Percentiles rank a stretch among this genome's conserved stretches.
Conservation (phyloP, 2,797 vertebrate genomes). For the Brotula barbata region DNA sequence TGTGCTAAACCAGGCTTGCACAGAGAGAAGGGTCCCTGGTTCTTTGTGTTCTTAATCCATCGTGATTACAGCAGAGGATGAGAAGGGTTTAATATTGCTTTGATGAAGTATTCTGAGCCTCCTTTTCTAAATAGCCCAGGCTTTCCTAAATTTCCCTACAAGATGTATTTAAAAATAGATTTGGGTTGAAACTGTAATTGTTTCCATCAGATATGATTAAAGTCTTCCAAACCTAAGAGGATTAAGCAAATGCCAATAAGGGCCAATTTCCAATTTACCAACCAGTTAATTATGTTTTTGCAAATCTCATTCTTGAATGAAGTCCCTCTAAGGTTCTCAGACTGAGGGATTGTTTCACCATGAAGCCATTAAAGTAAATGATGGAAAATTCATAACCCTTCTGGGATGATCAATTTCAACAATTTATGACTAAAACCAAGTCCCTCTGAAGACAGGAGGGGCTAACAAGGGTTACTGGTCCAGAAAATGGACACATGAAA, state of each 20-base stretch:
- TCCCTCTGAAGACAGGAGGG: slow-evolving; percentile 11
- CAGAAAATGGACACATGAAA: background rate
- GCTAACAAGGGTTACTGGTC: slow-evolving; percentile 1
- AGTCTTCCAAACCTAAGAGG: slow-evolving; percentile 7
- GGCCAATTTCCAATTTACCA: slow-evolving; percentile 33
- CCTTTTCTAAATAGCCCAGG: slow-evolving; percentile 33
- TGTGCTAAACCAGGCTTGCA: slow-evolving; percentile 22
- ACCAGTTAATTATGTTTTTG: slow-evolving; percentile 36
- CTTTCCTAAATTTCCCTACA: slow-evolving; percentile 27
- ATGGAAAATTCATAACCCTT: slow-evolving; percentile 51
- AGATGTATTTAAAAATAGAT: slow-evolving; percentile 19
- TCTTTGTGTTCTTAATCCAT: slow-evolving; percentile 50
- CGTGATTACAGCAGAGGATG: slow-evolving; percentile 29
- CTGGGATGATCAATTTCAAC: slow-evolving; percentile 34
- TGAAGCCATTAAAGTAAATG: slow-evolving; percentile 29
- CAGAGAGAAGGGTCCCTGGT: slow-evolving; percentile 28
- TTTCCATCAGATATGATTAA: slow-evolving; percentile 3
- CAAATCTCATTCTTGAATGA: slow-evolving; percentile 27
- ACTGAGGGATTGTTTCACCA: slow-evolving; percentile 50
- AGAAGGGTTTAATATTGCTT: slow-evolving; percentile 56
- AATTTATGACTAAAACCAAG: slow-evolving; percentile 33
- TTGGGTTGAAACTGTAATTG: slow-evolving; percentile 14
- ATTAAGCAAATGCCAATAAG: slow-evolving; percentile 15
- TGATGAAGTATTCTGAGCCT: slow-evolving; percentile 33
- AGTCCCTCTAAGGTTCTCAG: slow-evolving; percentile 27